phyloP scores from a whole-genome alignment of 2,113 vertebrate species.

The Zosterops lateralis region DNA sequence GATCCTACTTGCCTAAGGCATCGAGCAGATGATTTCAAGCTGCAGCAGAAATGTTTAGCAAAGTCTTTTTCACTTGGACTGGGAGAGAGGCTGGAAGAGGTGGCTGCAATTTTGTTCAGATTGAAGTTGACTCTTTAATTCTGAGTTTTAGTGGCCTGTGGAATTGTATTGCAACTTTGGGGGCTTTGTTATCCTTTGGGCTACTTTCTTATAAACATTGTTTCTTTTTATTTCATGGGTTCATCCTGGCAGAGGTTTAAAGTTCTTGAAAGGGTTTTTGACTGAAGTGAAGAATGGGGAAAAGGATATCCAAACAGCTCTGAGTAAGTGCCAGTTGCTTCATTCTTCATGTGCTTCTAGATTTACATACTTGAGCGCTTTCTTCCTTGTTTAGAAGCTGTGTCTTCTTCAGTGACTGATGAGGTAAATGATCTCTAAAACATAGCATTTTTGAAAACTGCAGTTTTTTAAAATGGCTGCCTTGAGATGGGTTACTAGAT shows the following conservation, averaged over 20 bases:
- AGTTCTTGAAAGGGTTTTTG: slow-evolving; percentile 95
- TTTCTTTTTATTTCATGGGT: neutral
- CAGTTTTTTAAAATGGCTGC: neutral
- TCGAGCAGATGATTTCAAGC: neutral
- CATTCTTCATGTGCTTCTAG: neutral
- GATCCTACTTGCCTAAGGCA: neutral
- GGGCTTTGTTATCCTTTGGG: neutral
- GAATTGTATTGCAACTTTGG: neutral
- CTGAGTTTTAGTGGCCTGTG: neutral
- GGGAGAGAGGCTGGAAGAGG: neutral
- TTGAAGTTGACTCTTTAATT: neutral
- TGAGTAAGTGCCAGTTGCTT: slow-evolving; percentile 82
- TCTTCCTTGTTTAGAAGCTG: neutral
- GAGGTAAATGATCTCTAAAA: neutral
- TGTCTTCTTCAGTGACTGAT: neutral
- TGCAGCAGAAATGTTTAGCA: neutral
- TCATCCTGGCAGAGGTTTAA: slow-evolving; percentile 81
- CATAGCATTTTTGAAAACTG: neutral
- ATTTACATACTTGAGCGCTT: neutral
- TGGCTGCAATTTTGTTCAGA: neutral
- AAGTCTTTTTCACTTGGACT: neutral
- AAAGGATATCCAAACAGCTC: slow-evolving; percentile 89
- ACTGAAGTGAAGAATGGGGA: slow-evolving; percentile 86
- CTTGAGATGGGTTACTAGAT: neutral
- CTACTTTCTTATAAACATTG: neutral